Evolutionary conservation across 1,140 invertebrate species (phyloP).

Genomic region (Drosophila pseudoananassae): DNA sequence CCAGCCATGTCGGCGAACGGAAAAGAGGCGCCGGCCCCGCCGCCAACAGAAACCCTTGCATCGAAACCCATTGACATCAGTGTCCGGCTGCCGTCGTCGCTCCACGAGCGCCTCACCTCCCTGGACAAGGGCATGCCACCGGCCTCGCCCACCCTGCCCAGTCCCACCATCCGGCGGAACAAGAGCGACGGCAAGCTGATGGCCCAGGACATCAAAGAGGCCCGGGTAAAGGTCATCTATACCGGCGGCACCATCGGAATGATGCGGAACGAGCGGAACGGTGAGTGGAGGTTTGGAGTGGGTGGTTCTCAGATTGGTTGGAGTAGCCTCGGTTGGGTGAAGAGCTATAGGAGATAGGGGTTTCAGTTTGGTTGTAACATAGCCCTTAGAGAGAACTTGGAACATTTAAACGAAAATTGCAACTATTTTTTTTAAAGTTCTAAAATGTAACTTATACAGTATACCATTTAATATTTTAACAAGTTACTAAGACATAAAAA

Average conservation of each 20-base stretch:
- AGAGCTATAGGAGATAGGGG: neutral
- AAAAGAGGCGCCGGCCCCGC: neutral
- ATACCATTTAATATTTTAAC: too few relatives aligned
- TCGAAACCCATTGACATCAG: constrained; percentile 19
- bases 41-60: neutral
- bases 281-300: constrained; percentile 84
- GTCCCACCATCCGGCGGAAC: constrained; percentile 64
- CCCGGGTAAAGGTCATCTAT: constrained; percentile 91
- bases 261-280: constrained; percentile 89
- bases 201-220: constrained; percentile 82
- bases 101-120: constrained; percentile 19
- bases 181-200: constrained; percentile 70
- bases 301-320: neutral
- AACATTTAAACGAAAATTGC: too few relatives aligned
- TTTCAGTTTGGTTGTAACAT: neutral
- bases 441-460: too few relatives aligned
- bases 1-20: constrained; percentile 32
- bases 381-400: too few relatives aligned
- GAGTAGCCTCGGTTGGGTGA: neutral
- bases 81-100: neutral
- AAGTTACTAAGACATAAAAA: too few relatives aligned
- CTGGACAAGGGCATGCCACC: constrained; percentile 40
- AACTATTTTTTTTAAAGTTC: too few relatives aligned
- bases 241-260: constrained; percentile 96
- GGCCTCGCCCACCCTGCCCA: constrained; percentile 57